These are phyloP conservation scores for Polia nebulosa DNA, from an alignment of 2,888 invertebrate species.

Conservation along the genomic window DNA sequence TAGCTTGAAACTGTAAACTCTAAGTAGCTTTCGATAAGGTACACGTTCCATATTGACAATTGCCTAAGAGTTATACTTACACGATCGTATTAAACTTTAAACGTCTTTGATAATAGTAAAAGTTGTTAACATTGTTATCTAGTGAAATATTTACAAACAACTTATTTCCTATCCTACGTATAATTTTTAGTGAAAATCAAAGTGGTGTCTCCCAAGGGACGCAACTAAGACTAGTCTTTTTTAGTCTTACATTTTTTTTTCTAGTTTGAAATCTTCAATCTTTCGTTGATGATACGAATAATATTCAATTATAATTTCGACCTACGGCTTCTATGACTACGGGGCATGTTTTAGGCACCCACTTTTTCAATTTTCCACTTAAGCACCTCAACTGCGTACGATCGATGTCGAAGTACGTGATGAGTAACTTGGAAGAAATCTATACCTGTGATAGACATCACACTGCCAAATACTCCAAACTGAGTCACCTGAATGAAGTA, in stretches of 20 bases:
- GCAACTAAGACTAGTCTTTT: conserved; percentile 5
- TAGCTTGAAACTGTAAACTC: conserved; percentile 37
- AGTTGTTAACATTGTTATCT: background rate
- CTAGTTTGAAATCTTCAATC: background rate
- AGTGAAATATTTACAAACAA: background rate
- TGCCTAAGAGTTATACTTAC: background rate
- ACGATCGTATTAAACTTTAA: background rate
- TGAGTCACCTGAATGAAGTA: conserved; percentile 41
- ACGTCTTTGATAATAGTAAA: background rate
- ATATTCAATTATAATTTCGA: background rate
- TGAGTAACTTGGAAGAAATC: conserved; percentile 22
- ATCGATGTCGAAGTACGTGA: background rate
- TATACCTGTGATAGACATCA: conserved; percentile 25
- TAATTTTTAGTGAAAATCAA: background rate
- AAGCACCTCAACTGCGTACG: background rate
- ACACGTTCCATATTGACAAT: background rate
- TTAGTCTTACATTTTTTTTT: background rate
- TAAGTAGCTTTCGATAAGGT: conserved; percentile 29
- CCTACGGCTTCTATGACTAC: background rate
- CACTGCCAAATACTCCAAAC: conserved; percentile 32
- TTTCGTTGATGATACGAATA: background rate
- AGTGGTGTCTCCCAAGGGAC: conserved; percentile 25
- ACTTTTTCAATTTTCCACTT: background rate
- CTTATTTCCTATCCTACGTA: background rate
- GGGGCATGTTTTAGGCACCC: background rate